A percentile compares a stretch with the other conserved stretches of the same genome.
Conservation (phyloP, 2,888 invertebrate genomes). For the Scaptomyza tumidula region DNA sequence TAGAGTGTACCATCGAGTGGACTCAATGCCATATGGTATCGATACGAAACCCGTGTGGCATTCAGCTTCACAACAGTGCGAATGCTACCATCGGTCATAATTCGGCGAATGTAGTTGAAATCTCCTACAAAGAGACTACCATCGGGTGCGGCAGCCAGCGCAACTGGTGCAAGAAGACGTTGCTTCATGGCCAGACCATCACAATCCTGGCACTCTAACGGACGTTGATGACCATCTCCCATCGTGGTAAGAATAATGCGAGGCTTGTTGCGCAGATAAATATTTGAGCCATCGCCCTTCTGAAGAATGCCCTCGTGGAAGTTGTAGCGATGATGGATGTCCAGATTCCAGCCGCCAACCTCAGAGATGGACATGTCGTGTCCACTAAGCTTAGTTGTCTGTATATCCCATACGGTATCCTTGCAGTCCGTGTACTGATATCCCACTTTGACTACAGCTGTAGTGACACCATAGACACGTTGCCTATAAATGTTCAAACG, state of each 20-base stretch:
- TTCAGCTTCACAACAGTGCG: slow-evolving; percentile 86
- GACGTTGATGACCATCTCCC: slow-evolving; percentile 96
- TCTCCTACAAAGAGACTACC: slow-evolving; percentile 98
- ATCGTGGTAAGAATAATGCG: slow-evolving; percentile 95
- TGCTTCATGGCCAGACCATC: slow-evolving; percentile 92
- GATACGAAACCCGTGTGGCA: slow-evolving; percentile 96
- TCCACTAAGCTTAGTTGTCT: slow-evolving; percentile 97
- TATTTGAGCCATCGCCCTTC: slow-evolving; percentile 98
- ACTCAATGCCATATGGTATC: slow-evolving; percentile 98
- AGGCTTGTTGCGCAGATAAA: slow-evolving; percentile 96
- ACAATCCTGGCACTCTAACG: slow-evolving; percentile 92
- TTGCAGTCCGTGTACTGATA: slow-evolving; percentile 97
- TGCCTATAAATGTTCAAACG: slow-evolving; percentile 97
- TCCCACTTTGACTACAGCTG: slow-evolving; percentile 97
- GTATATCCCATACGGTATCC: slow-evolving; percentile 97
- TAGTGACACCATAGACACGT: slow-evolving; percentile 97
- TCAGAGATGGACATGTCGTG: slow-evolving; percentile 98
- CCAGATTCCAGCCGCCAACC: slow-evolving; percentile 98
- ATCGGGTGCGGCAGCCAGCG: slow-evolving; percentile 95
- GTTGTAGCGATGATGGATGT: slow-evolving; percentile 98
- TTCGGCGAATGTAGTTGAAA: slow-evolving; percentile 95
- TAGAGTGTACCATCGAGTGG: slow-evolving; percentile 97
- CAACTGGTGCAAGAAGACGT: slow-evolving; percentile 95
- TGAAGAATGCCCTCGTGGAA: slow-evolving; percentile 99
- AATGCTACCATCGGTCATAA: slow-evolving; percentile 92